Evolutionary conservation across 2,113 vertebrate species (phyloP).

Genomic region (Gymnobelideus leadbeateri): DNA sequence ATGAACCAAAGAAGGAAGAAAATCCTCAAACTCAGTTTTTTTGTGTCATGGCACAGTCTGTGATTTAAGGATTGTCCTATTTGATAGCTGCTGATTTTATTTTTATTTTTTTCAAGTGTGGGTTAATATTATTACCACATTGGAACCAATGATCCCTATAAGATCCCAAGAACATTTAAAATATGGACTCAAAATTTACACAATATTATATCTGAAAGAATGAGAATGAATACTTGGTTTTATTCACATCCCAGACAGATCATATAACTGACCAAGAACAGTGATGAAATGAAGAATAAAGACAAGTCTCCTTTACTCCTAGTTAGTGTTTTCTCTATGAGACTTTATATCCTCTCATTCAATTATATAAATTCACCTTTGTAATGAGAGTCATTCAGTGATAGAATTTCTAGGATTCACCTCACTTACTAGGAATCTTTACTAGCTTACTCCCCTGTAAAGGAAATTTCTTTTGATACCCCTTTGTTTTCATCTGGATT

Average conservation of each 20-base stretch:
- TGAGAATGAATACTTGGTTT: not conserved
- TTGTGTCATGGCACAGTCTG: not conserved
- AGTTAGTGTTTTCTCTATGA: too few relatives aligned
- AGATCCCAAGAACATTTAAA: not conserved
- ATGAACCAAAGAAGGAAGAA: not conserved
- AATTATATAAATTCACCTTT: not conserved
- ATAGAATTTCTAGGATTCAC: not conserved
- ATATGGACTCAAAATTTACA: not conserved
- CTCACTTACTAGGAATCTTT: not conserved
- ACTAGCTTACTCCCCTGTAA: not conserved
- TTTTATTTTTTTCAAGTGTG: not conserved
- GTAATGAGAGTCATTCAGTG: not conserved
- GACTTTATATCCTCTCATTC: not conserved
- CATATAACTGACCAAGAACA: not conserved
- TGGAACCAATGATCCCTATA: not conserved
- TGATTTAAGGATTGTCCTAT: not conserved
- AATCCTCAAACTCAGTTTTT: not conserved
- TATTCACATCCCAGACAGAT: not conserved
- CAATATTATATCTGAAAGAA: not conserved
- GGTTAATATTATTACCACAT: not conserved
- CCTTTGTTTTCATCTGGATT: not conserved
- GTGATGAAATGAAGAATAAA: too few relatives aligned
- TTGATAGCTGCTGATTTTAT: not conserved
- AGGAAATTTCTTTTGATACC: not conserved
- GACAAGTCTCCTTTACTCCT: too few relatives aligned